A percentile compares a stretch with the other conserved stretches of the same genome.
Conservation (phyloP, 2,888 invertebrate genomes). For the Muscina levida region DNA sequence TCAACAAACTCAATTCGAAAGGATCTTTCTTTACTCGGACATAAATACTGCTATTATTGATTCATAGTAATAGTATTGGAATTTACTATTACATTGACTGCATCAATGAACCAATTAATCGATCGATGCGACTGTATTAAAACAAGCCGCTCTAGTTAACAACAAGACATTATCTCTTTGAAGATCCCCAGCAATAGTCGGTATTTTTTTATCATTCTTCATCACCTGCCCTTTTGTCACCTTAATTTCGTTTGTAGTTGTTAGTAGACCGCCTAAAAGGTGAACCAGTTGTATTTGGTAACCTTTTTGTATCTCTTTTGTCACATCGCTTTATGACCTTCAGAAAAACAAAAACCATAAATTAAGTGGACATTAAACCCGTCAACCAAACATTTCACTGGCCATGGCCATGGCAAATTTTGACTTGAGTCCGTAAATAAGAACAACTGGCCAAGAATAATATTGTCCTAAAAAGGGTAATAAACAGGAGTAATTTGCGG, state of each 20-base stretch:
- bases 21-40: no score
- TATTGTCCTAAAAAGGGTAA: background rate
- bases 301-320: conserved; percentile 65
- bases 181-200: conserved; percentile 55
- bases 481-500: conserved; percentile 1
- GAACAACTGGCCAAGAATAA: background rate
- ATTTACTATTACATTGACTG: background rate
- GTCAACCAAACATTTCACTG: no score
- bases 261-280: background rate
- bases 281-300: conserved; percentile 43
- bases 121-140: background rate
- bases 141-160: conserved; percentile 34
- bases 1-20: no score
- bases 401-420: background rate
- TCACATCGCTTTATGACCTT: conserved; percentile 66
- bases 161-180: background rate
- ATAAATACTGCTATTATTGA: no score
- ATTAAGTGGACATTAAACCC: conserved; percentile 24
- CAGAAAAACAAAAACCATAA: conserved; percentile 26
- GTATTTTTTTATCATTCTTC: background rate
- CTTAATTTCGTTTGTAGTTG: background rate
- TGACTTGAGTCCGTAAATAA: conserved; percentile 17
- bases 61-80: no score
- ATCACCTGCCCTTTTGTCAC: conserved; percentile 55
- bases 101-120: conserved; percentile 37